Conservation (phyloP, 2,888 invertebrate species). For the Beris chalybata region DNA sequence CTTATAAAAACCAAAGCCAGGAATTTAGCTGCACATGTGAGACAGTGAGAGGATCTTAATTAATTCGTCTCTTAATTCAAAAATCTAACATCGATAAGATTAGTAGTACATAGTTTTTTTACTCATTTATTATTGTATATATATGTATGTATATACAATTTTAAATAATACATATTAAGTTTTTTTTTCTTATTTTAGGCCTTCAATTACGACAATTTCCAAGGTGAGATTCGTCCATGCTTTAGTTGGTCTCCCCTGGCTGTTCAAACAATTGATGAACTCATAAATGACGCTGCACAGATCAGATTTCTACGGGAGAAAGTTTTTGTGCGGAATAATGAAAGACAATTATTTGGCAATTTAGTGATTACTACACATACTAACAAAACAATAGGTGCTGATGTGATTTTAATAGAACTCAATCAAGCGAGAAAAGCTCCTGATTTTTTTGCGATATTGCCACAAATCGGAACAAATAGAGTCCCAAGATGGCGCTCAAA, state of each 20-base stretch:
- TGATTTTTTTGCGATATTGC: conserved; percentile 29
- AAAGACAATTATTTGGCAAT: conserved; percentile 34
- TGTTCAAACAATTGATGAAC: conserved; percentile 30
- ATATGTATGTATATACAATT: no score
- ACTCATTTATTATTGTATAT: no score
- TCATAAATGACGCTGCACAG: conserved; percentile 30
- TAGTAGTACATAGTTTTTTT: no score
- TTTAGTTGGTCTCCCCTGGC: conserved; percentile 35
- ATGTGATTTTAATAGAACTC: conserved; percentile 29
- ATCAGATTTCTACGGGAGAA: conserved; percentile 24
- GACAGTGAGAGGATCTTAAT: no score
- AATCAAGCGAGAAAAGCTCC: conserved; percentile 20
- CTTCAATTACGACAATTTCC: conserved; percentile 27
- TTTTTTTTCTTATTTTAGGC: conserved; percentile 27
- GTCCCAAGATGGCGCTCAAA: conserved; percentile 32
- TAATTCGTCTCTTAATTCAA: no score
- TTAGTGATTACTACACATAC: conserved; percentile 32
- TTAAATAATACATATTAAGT: neutral
- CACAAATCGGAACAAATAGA: conserved; percentile 28
- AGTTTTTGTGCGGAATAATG: neutral
- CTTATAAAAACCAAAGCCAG: no score
- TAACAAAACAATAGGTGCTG: conserved; percentile 31
- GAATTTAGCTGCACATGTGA: no score
- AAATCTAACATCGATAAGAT: no score
- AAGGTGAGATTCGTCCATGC: conserved; percentile 2